phyloP scores from a whole-genome alignment of 1,140 invertebrate species.

The Drosophila ironensis region DNA sequence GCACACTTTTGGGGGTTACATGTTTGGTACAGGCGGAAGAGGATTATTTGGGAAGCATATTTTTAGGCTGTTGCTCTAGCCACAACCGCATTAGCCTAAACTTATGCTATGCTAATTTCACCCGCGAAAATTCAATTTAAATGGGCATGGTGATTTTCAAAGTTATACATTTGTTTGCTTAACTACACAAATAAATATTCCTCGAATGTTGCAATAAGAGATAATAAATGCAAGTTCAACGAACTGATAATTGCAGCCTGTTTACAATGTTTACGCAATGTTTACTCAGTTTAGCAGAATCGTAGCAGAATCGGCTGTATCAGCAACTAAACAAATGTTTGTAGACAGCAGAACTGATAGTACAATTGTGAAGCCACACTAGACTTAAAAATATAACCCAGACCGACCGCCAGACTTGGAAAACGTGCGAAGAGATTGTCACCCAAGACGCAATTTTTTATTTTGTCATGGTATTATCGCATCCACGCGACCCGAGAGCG shows the following conservation, averaged over 20 bases:
- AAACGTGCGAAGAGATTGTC: constrained; percentile 10
- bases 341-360: constrained; percentile 10
- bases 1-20: too few relatives aligned
- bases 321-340: neutral
- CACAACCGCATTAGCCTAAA: too few relatives aligned
- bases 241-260: neutral
- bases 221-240: neutral
- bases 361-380: constrained; percentile 8
- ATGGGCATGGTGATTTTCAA: too few relatives aligned
- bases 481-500: constrained; percentile 7
- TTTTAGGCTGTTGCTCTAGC: too few relatives aligned
- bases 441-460: constrained; percentile 21
- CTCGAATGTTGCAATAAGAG: too few relatives aligned
- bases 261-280: neutral
- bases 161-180: too few relatives aligned
- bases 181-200: too few relatives aligned
- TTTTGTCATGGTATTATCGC: neutral
- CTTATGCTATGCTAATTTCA: too few relatives aligned
- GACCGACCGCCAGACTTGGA: constrained; percentile 30
- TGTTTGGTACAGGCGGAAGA: too few relatives aligned
- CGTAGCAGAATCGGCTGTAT: neutral
- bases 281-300: neutral
- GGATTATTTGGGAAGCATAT: too few relatives aligned
- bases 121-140: too few relatives aligned
- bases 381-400: constrained; percentile 13